Percentiles rank a stretch among this genome's conserved stretches.
phyloP scores from a whole-genome alignment of 1,140 invertebrate genomes.

The Bombyx mori region DNA sequence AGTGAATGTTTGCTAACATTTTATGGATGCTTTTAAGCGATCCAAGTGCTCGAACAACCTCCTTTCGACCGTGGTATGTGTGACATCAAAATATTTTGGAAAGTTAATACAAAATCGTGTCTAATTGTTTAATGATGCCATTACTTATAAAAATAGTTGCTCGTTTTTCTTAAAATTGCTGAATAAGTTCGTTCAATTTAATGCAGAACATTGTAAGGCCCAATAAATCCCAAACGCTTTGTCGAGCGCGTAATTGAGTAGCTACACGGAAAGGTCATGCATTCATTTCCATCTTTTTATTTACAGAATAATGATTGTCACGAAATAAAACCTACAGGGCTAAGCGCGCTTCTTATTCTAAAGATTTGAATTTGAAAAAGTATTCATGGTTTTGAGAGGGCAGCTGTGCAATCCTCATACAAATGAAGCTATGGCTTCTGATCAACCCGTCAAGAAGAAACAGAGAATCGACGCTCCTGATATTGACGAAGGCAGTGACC shows the following conservation, averaged over 20 bases:
- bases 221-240: conserved; percentile 43
- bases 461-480: conserved; percentile 74
- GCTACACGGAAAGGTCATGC: conserved; percentile 66
- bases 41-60: conserved; percentile 51
- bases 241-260: conserved; percentile 69
- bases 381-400: conserved; percentile 47
- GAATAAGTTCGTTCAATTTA: neutral
- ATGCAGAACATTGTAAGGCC: conserved; percentile 8
- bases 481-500: conserved; percentile 72
- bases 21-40: conserved; percentile 42
- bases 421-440: conserved; percentile 73
- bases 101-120: conserved; percentile 46
- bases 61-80: conserved; percentile 62
- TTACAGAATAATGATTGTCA: conserved; percentile 41
- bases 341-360: conserved; percentile 7
- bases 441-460: conserved; percentile 84
- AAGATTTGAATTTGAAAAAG: conserved; percentile 13
- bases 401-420: conserved; percentile 34
- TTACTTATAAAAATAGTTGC: conserved; percentile 13
- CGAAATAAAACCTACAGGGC: conserved; percentile 15
- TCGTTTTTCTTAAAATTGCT: conserved; percentile 4
- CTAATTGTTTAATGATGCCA: conserved; percentile 14
- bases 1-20: conserved; percentile 35
- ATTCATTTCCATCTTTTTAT: conserved; percentile 53
- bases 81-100: conserved; percentile 73